Conservation (phyloP, 64 coral and sea anemone genomes). For the Acropora tenuis region DNA sequence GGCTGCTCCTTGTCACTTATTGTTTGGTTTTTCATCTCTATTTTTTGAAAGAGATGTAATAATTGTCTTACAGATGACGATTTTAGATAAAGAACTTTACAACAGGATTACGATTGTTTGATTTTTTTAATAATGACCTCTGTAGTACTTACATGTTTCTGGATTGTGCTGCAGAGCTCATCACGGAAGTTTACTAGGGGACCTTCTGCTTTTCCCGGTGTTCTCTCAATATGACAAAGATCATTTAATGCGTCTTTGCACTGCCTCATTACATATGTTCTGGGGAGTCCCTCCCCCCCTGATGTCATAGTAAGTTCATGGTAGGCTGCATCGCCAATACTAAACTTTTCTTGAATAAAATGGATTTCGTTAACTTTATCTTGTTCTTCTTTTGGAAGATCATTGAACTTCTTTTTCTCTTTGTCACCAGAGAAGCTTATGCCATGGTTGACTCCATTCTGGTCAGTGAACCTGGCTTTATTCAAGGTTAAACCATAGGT, state of each 20-base stretch:
- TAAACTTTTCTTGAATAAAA: slow-evolving; percentile 61
- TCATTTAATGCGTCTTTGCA: slow-evolving; percentile 52
- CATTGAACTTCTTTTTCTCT: not conserved
- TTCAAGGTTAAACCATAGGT: slow-evolving; percentile 20
- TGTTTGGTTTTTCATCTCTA: too few species aligned
- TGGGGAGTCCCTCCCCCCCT: slow-evolving; percentile 26
- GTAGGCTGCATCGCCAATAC: slow-evolving; percentile 62
- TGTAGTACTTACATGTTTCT: too few species aligned
- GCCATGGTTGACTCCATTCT: not conserved
- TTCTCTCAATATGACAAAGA: slow-evolving; percentile 61
- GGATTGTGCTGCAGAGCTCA: not conserved
- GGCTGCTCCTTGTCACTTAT: too few species aligned
- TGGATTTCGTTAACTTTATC: slow-evolving; percentile 49
- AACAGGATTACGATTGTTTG: too few species aligned
- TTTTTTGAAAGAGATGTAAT: too few species aligned
- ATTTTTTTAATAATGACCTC: too few species aligned
- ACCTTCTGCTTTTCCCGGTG: slow-evolving; percentile 47
- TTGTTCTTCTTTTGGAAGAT: slow-evolving; percentile 42
- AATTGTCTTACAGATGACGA: too few species aligned
- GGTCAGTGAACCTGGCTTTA: not conserved
- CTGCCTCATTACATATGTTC: slow-evolving; percentile 57
- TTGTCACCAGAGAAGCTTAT: too few species aligned
- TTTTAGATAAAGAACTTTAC: too few species aligned
- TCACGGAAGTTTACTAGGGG: slow-evolving; percentile 32
- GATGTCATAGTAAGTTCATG: slow-evolving; percentile 53